Evolutionary conservation across 2,797 vertebrate species (phyloP), one percentile per base, ranked within the genome.

Genomic region (Atherinosoma microstoma): DNA sequence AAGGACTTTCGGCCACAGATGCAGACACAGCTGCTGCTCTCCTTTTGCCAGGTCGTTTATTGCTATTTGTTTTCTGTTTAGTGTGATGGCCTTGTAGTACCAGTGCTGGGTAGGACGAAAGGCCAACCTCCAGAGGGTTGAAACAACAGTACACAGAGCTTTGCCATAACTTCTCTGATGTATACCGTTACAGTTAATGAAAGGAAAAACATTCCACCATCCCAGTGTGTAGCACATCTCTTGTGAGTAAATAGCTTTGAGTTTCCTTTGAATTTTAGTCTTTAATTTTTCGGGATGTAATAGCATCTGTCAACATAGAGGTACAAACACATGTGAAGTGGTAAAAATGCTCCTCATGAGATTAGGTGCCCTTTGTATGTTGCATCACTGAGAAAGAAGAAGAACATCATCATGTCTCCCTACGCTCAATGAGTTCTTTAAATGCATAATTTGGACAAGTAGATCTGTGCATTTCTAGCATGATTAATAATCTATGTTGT

Each of bases 21-120:
- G 83, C 84, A 94, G 91, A 89, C 93, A 94, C 97, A 98, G 97
- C 97, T 98, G 97, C 95, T 92, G 94, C 94, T 93, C 95, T 96
- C 95, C 93, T 95, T 96, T 95, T 96, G 95, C 94, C 93, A 95
- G 93, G 90, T 94, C 83, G 87, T 94, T 93, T 93, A 94, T 93
- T 93, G 92, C 94, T 94, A 93, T 96, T 96, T 96, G 95, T 96
- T 96, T 96, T 91, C 70, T 86, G 86, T 87, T 90, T 73, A 76
- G 71, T 75, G 78, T 75, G 67, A 92, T 88, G 74, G 76, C 87
- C 82, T 83, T 70, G 83, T 72, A 70, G 88, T 89, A 87, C 84
- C 82, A 87, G 60, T 56, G 69, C 67, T 60, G 73, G 79, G 63
- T 56, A 54, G 58, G 73, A 84, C 57, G 49, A 82, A 80, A 75